Conservation (phyloP, 2,888 invertebrate genomes). For the Epistrophe eligans region DNA sequence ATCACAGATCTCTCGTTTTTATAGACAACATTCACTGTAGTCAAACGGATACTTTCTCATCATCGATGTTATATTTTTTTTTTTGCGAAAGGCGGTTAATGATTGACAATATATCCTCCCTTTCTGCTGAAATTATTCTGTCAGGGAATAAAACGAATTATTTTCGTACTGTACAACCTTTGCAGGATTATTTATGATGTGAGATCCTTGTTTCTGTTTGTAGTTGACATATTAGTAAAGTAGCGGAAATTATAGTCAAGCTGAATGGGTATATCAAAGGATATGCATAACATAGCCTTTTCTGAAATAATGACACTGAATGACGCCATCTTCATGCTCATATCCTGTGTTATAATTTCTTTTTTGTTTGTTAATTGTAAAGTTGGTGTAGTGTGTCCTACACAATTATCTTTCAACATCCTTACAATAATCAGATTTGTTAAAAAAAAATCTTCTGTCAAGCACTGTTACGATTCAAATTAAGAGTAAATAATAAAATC, state of each 20-base stretch:
- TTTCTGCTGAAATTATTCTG: not conserved
- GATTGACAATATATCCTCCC: constrained; percentile 43
- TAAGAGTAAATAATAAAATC: not conserved
- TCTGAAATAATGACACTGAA: not conserved
- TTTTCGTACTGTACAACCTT: constrained; percentile 10
- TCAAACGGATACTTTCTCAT: constrained; percentile 37
- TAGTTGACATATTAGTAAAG: constrained; percentile 21
- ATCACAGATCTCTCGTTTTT: constrained; percentile 36
- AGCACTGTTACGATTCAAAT: not conserved
- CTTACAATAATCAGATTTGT: not conserved
- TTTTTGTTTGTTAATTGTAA: not conserved
- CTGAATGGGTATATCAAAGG: not conserved
- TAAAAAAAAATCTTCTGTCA: not conserved
- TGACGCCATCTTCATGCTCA: not conserved
- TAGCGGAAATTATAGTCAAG: not conserved
- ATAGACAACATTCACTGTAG: constrained; percentile 24
- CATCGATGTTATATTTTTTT: not conserved
- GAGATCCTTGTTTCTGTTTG: not conserved
- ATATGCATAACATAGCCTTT: not conserved
- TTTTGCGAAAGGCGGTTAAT: constrained; percentile 29
- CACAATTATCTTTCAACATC: not conserved
- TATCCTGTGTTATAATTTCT: not conserved
- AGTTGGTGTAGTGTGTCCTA: not conserved
- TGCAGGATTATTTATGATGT: constrained; percentile 15
- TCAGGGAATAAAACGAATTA: constrained; percentile 16